phyloP scores from a whole-genome alignment of 1,140 invertebrate species.

The Pseudobourletiella spinata region DNA sequence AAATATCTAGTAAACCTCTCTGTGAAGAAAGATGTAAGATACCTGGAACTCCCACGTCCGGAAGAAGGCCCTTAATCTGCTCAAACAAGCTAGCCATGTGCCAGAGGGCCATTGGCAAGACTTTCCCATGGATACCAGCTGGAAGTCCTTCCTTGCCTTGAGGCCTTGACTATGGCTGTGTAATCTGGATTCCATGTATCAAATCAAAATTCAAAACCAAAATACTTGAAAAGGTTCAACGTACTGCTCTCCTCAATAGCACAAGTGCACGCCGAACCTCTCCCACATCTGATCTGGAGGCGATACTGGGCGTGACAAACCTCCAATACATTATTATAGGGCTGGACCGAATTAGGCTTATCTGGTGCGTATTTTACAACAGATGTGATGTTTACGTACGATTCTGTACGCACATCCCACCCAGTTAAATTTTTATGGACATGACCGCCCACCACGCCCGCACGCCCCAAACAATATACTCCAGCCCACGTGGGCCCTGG shows the following conservation, averaged over 20 bases:
- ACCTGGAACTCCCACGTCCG: not conserved
- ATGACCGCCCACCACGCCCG: too few species aligned
- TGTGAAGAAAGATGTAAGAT: too few species aligned
- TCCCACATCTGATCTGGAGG: constrained; percentile 8
- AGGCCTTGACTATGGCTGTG: not conserved
- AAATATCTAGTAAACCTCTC: too few species aligned
- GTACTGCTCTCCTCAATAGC: not conserved
- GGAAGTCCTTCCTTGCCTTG: constrained; percentile 9
- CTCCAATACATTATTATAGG: too few species aligned
- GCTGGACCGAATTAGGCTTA: too few species aligned
- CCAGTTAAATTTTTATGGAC: too few species aligned
- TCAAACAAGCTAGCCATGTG: not conserved
- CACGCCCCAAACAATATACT: too few species aligned
- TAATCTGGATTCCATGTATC: constrained; percentile 7
- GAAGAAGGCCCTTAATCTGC: not conserved
- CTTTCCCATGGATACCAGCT: not conserved
- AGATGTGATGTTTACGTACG: too few species aligned
- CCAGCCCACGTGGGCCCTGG: too few species aligned
- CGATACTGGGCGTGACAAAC: too few species aligned
- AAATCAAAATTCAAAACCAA: not conserved
- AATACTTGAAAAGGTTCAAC: constrained; percentile 3
- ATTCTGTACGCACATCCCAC: too few species aligned
- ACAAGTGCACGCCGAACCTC: constrained; percentile 8
- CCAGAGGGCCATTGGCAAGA: constrained; percentile 3
- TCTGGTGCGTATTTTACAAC: too few species aligned